Evolutionary conservation across 2,888 invertebrate genomes (phyloP), one percentile per base, ranked within the genome.

Genomic region (Tenthredo amoena): DNA sequence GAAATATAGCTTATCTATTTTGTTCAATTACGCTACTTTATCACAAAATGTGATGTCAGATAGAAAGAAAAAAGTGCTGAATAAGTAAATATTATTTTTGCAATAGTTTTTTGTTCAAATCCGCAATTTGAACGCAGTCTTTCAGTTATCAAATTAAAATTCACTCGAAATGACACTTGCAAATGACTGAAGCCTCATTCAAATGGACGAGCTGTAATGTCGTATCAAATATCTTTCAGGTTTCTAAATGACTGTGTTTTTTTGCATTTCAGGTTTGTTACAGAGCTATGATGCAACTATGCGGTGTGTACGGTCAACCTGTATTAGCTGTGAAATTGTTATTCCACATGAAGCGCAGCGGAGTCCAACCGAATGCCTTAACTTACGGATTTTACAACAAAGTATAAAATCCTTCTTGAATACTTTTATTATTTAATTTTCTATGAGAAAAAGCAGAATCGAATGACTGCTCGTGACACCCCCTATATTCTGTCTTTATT

Each of bases 221-320:
- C 34, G 50, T 43, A 65, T 83, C 62, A 43, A 21, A 62, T 81
- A 40, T 83, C 74, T 81, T 82, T 76, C 50, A 82, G 26, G 15
- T 55, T 21, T 43, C 15, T 31, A 21, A 82, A 26, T 62, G 34
- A 43, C 15, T 65, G 43, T 50, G 15, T 58, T 43, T 43, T 9
- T 37, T 21, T 84, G 18, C 10, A 31, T 26, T 47, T 12, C 89
- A 96, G 97, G 98, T 99, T 82, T 99, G 99, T 94, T 99, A 99
- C 94, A 96, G 99, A 86, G 97, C 99, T 83, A 97, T 99, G 96
- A 99, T 99, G 98, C 99, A 99, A 94, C 95, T 99, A 37, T 99
- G 99, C 94, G 99, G 99, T 7, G 96, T 98, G 88, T 98, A 99
- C 93, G 98, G 98, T 85, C 96, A 98, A 91, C 99, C 99, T 0